These are phyloP conservation scores for Caenorhabditis tropicalis DNA, from an alignment of 1,140 invertebrate species.

Conservation along the genomic window DNA sequence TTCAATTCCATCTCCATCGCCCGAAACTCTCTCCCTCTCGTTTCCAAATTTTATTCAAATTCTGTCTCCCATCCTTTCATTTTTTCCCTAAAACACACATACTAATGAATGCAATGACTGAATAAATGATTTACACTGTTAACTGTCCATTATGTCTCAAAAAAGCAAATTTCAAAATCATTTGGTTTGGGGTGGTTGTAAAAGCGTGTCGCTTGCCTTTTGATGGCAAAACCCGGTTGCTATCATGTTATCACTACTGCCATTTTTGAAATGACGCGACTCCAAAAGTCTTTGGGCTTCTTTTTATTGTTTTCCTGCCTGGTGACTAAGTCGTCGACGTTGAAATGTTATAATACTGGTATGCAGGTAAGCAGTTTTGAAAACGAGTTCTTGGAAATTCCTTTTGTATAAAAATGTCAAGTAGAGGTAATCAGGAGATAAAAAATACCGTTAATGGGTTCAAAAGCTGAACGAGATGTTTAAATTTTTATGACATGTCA, in stretches of 20 bases:
- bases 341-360: conserved; percentile 26
- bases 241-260: background rate
- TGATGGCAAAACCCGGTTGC: background rate
- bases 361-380: conserved; percentile 22
- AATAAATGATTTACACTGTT: background rate
- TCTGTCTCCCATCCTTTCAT: background rate
- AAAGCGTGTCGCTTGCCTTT: background rate
- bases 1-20: too few species aligned
- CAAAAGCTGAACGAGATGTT: too few species aligned
- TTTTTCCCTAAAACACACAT: background rate
- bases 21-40: too few species aligned
- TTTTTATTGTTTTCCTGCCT: background rate
- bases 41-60: too few species aligned
- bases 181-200: conserved; percentile 7
- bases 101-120: background rate
- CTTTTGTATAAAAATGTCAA: too few species aligned
- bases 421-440: background rate
- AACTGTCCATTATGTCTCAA: conserved; percentile 9
- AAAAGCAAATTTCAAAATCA: background rate
- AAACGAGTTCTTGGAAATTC: too few species aligned
- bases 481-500: too few species aligned
- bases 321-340: background rate
- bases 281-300: conserved; percentile 2
- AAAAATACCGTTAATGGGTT: too few species aligned
- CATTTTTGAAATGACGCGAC: conserved; percentile 41